phyloP scores from a whole-genome alignment of 2,888 invertebrate species.

The Plebejus anna region DNA sequence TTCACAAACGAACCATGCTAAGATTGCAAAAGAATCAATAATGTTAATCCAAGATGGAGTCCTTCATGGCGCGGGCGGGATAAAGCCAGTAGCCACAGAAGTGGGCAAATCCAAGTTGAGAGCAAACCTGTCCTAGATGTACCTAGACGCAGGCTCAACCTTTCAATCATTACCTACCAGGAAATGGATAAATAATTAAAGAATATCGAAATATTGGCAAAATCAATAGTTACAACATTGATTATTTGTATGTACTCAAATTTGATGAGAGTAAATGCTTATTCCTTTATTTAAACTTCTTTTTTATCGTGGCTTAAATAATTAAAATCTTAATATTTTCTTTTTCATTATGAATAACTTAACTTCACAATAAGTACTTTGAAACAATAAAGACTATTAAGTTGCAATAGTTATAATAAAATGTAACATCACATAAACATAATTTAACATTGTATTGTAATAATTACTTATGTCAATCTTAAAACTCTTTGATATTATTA shows the following conservation, averaged over 20 bases:
- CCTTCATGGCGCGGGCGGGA: conserved; percentile 38
- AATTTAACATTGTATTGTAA: conserved; percentile 44
- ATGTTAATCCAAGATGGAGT: conserved; percentile 65
- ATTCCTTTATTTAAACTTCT: background rate
- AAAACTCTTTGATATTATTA: conserved; percentile 29
- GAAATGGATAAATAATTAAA: background rate
- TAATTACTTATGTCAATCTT: conserved; percentile 53
- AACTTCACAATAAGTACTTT: background rate
- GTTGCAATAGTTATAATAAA: background rate
- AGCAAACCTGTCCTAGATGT: background rate
- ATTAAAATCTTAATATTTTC: too few relatives aligned
- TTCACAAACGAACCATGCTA: background rate
- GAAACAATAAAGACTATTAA: background rate
- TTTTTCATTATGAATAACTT: background rate
- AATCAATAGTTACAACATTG: background rate
- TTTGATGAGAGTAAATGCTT: background rate
- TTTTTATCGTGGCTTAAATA: background rate
- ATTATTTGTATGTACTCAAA: background rate
- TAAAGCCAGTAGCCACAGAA: conserved; percentile 36
- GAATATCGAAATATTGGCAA: background rate
- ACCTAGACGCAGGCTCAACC: background rate
- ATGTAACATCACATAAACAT: conserved; percentile 34
- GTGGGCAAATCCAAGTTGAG: conserved; percentile 34
- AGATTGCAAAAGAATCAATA: conserved; percentile 52
- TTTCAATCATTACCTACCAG: background rate